Conservation (phyloP, 2,888 invertebrate genomes). For the Esperia sulphurella region DNA sequence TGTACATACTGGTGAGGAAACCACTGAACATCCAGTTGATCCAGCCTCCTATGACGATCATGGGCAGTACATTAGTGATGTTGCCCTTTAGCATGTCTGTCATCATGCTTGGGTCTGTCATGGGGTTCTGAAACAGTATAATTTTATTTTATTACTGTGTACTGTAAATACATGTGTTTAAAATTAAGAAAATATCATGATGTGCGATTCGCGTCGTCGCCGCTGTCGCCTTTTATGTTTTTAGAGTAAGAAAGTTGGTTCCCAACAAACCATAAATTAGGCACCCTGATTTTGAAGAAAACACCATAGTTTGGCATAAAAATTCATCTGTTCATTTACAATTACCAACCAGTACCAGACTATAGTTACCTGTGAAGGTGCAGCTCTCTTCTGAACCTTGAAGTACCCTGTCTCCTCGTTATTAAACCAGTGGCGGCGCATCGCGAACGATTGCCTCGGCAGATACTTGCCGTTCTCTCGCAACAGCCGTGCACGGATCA, state of each 20-base stretch:
- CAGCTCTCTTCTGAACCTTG: constrained; percentile 92
- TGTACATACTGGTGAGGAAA: constrained; percentile 93
- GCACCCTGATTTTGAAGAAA: too few species aligned
- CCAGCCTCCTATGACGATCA: constrained; percentile 99
- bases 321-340: neutral
- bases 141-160: neutral
- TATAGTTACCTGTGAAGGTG: constrained; percentile 86
- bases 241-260: too few species aligned
- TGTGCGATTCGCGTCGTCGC: too few species aligned
- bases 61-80: constrained; percentile 97
- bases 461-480: constrained; percentile 99
- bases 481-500: constrained; percentile 94
- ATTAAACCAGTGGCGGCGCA: constrained; percentile 96
- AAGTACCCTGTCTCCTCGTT: constrained; percentile 97
- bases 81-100: constrained; percentile 99
- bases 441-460: constrained; percentile 93
- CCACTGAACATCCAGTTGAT: constrained; percentile 99
- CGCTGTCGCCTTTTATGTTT: too few species aligned
- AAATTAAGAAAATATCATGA: too few species aligned
- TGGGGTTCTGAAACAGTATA: constrained; percentile 84
- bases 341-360: neutral
- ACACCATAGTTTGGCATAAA: too few species aligned
- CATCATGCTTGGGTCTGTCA: constrained; percentile 98
- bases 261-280: too few species aligned
- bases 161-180: too few species aligned